phyloP scores from a whole-genome alignment of 2,888 invertebrate species.

The Cerastis leucographa region DNA sequence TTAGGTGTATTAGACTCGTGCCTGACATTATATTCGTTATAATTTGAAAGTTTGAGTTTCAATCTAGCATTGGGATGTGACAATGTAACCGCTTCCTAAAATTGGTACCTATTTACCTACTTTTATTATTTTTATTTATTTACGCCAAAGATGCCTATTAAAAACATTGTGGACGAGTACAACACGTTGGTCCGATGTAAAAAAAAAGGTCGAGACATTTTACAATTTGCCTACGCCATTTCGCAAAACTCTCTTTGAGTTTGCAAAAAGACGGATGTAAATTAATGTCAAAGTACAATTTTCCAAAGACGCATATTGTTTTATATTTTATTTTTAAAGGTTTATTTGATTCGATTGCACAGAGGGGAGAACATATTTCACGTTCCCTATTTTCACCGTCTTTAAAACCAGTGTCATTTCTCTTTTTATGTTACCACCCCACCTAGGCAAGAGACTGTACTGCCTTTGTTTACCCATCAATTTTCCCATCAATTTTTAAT shows the following conservation, averaged over 20 bases:
- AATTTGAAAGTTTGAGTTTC: constrained; percentile 25
- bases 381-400: constrained; percentile 11
- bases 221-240: not conserved
- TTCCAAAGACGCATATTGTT: not conserved
- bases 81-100: not conserved
- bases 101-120: not conserved
- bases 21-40: not conserved
- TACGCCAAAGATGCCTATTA: not conserved
- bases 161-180: not conserved
- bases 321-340: not conserved
- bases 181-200: not conserved
- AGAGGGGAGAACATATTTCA: constrained; percentile 4
- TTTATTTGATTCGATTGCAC: not conserved
- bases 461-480: constrained; percentile 64
- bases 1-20: constrained; percentile 13
- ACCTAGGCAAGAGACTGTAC: constrained; percentile 13
- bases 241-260: not conserved
- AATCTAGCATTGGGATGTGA: not conserved
- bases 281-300: not conserved
- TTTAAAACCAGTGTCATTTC: constrained; percentile 24
- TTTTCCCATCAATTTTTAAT: constrained; percentile 78
- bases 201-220: not conserved
- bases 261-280: not conserved
- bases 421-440: constrained; percentile 34
- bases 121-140: too few relatives aligned